Base-by-base conservation (phyloP, 2,113 vertebrate species). In the Edolisoma coerulescens region DNA sequence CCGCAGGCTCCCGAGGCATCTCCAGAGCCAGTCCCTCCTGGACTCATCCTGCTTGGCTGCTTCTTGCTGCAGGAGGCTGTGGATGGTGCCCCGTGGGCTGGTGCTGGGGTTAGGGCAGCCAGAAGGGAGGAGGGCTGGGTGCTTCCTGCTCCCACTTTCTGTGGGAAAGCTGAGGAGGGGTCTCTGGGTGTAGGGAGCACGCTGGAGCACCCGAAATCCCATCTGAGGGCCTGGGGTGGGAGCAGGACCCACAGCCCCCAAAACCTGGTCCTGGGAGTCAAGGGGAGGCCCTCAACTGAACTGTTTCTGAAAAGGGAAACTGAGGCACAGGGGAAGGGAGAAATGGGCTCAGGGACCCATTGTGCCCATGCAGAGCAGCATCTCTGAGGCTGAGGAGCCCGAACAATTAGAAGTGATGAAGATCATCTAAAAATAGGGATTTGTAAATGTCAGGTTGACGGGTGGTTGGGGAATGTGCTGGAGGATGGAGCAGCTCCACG, bases 1-100 rank as follows among this genome's bases (percentile, higher is more conserved):
- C 6, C 0, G 0, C 7, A 32, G n/a, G 8, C 49, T 73, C 3
- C 1, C 0, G 6, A 57, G n/a, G 5, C 28, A 8, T 8, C 50
- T 50, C 65, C 1, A 9, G 28, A 59, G 56, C 30, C 16, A 0
- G 1, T 6, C 24, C 41, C n/a, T 63, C 9, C 0, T 37, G 76
- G 12, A 3, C 54, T 49, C 8, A 9, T 50, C 33, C 54, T 28
- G 39, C 54, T 39, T 3, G 30, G 56, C 45, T 35, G 32, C 45
- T 6, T 0, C 35, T 16, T 9, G 35, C 35, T 9, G 0, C 1
- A 27, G 61, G 26, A 61, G 30, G 41, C 15, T 0, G 5, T 0
- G 2, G 56, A 12, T 28, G 42, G 18, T 49, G 49, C 11, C 35
- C 35, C 0, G 1, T 6, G 37, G 47, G 81, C 33, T 16, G 22